These are phyloP conservation scores for Cromileptes altivelis DNA, from an alignment of 2,113 vertebrate genomes.

Conservation along the genomic window DNA sequence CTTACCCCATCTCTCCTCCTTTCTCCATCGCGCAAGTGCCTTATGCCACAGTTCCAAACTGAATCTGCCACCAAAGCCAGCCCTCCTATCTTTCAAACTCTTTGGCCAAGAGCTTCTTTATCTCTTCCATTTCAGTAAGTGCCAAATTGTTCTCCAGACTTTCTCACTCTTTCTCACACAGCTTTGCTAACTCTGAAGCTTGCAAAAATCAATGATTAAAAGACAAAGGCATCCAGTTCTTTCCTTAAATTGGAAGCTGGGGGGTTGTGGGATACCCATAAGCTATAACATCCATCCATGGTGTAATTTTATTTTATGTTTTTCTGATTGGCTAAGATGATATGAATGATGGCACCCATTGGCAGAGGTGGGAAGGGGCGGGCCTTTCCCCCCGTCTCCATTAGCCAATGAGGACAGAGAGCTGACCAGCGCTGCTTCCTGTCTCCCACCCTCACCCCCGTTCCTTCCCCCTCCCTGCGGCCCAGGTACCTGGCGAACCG, in stretches of 20 bases:
- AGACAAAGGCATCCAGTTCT: slow-evolving; percentile 52
- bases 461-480: slow-evolving; percentile 80
- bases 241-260: slow-evolving; percentile 69
- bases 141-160: slow-evolving; percentile 61
- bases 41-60: slow-evolving; percentile 70
- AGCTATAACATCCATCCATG: slow-evolving; percentile 68
- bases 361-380: slow-evolving; percentile 76
- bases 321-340: slow-evolving; percentile 78
- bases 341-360: slow-evolving; percentile 77
- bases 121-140: slow-evolving; percentile 68
- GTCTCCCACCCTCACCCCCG: slow-evolving; percentile 80
- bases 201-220: slow-evolving; percentile 63
- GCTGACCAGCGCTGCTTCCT: slow-evolving; percentile 88
- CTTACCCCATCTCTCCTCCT: slow-evolving; percentile 70
- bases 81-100: slow-evolving; percentile 61
- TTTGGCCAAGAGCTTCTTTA: slow-evolving; percentile 57
- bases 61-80: slow-evolving; percentile 66
- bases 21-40: slow-evolving; percentile 77
- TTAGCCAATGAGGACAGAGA: slow-evolving; percentile 83
- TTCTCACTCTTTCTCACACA: slow-evolving; percentile 71
- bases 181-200: slow-evolving; percentile 81
- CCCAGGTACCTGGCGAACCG: slow-evolving; percentile 99
- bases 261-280: slow-evolving; percentile 51
- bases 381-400: slow-evolving; percentile 66
- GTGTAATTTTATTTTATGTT: slow-evolving; percentile 66